These are phyloP conservation scores for Montipora cactus DNA, from an alignment of 64 coral and sea anemone species.

Conservation along the genomic window DNA sequence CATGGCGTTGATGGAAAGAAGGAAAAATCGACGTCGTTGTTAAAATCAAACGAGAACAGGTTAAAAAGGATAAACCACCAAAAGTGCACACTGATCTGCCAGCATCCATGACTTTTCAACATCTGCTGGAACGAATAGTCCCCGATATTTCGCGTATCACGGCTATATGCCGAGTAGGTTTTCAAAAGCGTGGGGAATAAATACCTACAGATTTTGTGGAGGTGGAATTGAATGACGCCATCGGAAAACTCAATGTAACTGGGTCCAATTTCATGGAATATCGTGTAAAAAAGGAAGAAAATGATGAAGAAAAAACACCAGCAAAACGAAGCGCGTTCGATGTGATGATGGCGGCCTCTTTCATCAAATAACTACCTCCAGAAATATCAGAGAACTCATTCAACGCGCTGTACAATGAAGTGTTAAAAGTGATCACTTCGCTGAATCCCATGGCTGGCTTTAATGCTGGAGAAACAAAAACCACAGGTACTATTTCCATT, in stretches of 20 bases:
- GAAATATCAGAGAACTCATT: conserved; percentile 51
- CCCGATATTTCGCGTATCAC: conserved; percentile 24
- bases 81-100: conserved; percentile 4
- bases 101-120: conserved; percentile 49
- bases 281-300: conserved; percentile 16
- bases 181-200: conserved; percentile 20
- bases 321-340: conserved; percentile 30
- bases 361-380: conserved; percentile 41
- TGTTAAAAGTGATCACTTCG: conserved; percentile 42
- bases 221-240: neutral
- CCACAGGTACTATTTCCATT: conserved; percentile 44
- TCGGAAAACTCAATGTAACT: conserved; percentile 34
- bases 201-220: conserved; percentile 50
- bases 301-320: conserved; percentile 34
- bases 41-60: conserved; percentile 39
- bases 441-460: conserved; percentile 49
- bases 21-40: conserved; percentile 22
- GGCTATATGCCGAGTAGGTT: conserved; percentile 28
- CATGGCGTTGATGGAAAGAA: conserved; percentile 37
- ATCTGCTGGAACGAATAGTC: conserved; percentile 27
- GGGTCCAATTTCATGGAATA: conserved; percentile 45
- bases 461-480: conserved; percentile 36
- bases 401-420: conserved; percentile 47
- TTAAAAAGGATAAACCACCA: conserved; percentile 37
- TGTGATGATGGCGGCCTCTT: conserved; percentile 44